Base-by-base conservation (phyloP, 2,113 vertebrate species). In the Saccopteryx leptura region DNA sequence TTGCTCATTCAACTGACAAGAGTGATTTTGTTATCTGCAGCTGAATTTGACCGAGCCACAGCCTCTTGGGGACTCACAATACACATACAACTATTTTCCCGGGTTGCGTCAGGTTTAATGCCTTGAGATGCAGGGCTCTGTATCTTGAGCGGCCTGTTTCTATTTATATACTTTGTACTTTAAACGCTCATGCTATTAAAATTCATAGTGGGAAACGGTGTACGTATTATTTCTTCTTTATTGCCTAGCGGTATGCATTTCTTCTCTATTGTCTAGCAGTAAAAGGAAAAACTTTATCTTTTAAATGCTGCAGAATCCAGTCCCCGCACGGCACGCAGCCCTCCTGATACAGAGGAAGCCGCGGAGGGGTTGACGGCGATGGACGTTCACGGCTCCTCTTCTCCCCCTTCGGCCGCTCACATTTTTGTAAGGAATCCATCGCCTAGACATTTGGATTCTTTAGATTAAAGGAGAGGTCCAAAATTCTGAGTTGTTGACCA, bases 1-100 rank as follows among this genome's bases (percentile, higher is more conserved):
- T 66, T 66, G 93, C 52, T 87, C 24, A 75, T 91, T 88, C 88
- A 93, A 82, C 63, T 48, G 63, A n/a, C 21, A 74, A 48, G 60
- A 92, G 54, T 56, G 12, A 39, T 90, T 94, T 78, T 87, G 50
- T 91, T 91, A 54, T 61, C 75, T 61, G 10, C 19, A 56, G 50
- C 26, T 71, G 61, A 88, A 52, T 88, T 60, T 61, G 60, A 82
- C 68, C 23, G 19, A 88, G 21, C 50, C 12, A 15, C 7, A 33
- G 21, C 39, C 39, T 69, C 69, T 26, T 65, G 54, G 28, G 23
- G 75, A 61, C 75, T 92, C 28, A 71, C 39, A 72, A 39, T 17
- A 60, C 74, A 66, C 7, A 71, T 63, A 90, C 69, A 58, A 9
- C 31, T 26, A n/a, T 52, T 85, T 93, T 87, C 66, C 80, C 65